Evolutionary conservation across 2,888 invertebrate genomes (phyloP).

Genomic region (Lepidonotus clava): DNA sequence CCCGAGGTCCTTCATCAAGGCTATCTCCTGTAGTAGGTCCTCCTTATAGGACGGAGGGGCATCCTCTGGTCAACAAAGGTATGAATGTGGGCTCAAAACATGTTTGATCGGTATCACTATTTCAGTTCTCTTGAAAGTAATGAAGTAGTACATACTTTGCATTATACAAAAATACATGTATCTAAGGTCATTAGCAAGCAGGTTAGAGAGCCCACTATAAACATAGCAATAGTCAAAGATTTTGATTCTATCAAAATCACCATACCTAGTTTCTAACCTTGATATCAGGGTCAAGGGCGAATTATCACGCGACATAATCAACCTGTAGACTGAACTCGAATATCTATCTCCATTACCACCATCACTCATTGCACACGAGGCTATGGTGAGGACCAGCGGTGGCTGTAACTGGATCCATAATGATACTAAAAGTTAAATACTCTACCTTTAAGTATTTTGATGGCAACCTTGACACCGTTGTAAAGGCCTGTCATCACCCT

Average conservation of each 20-base stretch:
- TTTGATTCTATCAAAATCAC: background rate
- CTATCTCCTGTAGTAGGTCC: conserved; percentile 89
- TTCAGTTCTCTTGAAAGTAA: no score
- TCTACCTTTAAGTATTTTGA: conserved; percentile 87
- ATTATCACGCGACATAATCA: background rate
- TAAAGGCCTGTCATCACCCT: conserved; percentile 78
- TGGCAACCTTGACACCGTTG: conserved; percentile 83
- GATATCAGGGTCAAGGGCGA: background rate
- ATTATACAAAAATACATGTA: no score
- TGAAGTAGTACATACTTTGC: no score
- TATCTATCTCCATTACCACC: no score
- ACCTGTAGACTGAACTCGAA: no score
- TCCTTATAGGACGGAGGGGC: conserved; percentile 80
- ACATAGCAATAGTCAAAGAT: no score
- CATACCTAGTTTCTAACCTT: no score
- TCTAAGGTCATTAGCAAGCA: no score
- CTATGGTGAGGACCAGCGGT: background rate
- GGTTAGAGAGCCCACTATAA: no score
- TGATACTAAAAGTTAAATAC: no score
- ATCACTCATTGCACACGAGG: background rate
- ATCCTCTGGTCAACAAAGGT: conserved; percentile 74
- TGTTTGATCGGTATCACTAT: no score
- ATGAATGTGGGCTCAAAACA: no score
- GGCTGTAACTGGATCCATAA: background rate
- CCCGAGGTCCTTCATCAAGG: conserved; percentile 89